These are phyloP conservation scores for Sciurus niger DNA, from an alignment of 2,113 vertebrate species.

Conservation along the genomic window DNA sequence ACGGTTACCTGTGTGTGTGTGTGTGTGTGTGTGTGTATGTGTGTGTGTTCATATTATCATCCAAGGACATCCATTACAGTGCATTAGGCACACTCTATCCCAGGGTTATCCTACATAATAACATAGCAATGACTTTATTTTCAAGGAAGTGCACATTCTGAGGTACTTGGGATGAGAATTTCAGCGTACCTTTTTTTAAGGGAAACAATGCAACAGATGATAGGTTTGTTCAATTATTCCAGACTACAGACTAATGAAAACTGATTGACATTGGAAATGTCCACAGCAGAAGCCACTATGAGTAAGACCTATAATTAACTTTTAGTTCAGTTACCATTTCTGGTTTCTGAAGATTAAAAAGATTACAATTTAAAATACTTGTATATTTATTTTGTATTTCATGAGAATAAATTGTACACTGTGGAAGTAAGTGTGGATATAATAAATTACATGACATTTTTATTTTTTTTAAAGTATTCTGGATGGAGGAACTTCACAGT, in stretches of 20 bases:
- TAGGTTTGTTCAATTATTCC: neutral
- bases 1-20: too few species aligned
- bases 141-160: neutral
- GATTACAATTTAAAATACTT: neutral
- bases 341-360: neutral
- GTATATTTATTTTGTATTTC: neutral
- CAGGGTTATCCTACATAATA: neutral
- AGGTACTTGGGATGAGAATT: neutral
- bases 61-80: neutral
- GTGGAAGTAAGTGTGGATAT: neutral
- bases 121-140: neutral
- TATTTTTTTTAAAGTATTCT: constrained; percentile 9
- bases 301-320: neutral
- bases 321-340: neutral
- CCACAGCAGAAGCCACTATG: neutral
- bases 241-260: neutral
- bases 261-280: neutral
- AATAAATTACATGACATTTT: neutral
- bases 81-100: neutral
- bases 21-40: neutral
- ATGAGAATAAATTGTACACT: neutral
- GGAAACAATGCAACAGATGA: neutral
- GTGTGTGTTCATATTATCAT: neutral
- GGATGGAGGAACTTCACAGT: neutral
- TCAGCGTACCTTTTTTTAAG: neutral